Base-by-base conservation (phyloP, 2,797 vertebrate species). In the Acrossocheilus wenchowensis region DNA sequence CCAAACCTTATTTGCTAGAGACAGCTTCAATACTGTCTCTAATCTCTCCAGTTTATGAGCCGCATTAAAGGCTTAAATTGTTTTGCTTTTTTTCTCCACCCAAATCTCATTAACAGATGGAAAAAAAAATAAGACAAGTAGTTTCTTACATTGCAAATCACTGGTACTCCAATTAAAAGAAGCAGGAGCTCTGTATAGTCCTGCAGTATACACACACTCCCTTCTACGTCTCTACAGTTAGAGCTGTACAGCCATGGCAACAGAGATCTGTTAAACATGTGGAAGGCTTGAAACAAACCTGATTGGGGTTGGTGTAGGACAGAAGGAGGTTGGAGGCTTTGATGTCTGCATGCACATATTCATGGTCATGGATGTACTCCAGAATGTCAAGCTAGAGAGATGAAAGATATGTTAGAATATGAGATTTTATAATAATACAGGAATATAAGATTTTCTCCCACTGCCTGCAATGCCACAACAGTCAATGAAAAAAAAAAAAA, bases 281-380 rank as follows among this genome's bases (percentile, higher is more conserved):
- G 12, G 36, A 85, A 48, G n/a, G 66, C 74, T 41, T 82, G 34
- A 62, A 2, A 93, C 94, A 87, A 92, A 99, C 98, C 98, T 98
- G 97, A 94, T 98, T 96, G 34, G 97, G 96, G 92, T 97, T 94
- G 78, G 93, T 95, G 93, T 97, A 91, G 92, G 96, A 96, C 91
- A 99, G 93, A 71, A 99, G 96, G 74, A 99, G 97, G 92, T 99
- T 99, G 73, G 98, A 97, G 3, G 98, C 98, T 94, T 99, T 99
- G 92, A 99, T 96, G 88, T 99, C 98, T 15, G 97, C 98, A 0
- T 99, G 98, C 19, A 98, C 98, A 17, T 99, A 99, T 91, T 99
- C 98, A 45, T 99, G 97, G 10, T 99, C 97, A 1, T 99, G 98
- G 91, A 98, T 90, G 84, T 97, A 99, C 89, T 99, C 98, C 93